phyloP scores from a whole-genome alignment of 92 coral and sea anemone species.

The Heteractis magnifica region DNA sequence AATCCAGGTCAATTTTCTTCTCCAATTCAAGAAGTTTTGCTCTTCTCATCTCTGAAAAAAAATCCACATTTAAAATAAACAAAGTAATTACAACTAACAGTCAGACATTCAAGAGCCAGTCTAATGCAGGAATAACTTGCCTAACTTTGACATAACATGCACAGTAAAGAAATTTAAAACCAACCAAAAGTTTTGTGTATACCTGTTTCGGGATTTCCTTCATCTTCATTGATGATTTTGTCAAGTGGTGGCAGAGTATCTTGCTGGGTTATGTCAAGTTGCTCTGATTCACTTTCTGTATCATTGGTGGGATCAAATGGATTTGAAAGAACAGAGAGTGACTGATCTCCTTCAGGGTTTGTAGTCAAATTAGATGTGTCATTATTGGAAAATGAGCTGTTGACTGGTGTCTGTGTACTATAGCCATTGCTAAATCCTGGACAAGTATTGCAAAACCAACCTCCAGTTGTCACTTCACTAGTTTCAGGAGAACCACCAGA shows the following conservation, averaged over 20 bases:
- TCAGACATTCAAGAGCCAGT: not conserved
- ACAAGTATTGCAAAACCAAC: slow-evolving; percentile 6
- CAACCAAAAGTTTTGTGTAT: too few species aligned
- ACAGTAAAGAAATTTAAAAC: too few species aligned
- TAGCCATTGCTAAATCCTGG: not conserved
- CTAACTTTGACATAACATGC: too few species aligned
- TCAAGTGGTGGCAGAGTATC: too few species aligned
- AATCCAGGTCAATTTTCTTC: not conserved
- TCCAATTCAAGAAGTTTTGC: not conserved
- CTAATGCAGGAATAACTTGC: too few species aligned
- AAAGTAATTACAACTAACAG: not conserved
- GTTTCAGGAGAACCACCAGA: not conserved
- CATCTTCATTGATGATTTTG: too few species aligned
- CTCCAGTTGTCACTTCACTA: not conserved
- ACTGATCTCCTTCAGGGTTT: not conserved
- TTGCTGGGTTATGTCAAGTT: too few species aligned
- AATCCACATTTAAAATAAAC: not conserved
- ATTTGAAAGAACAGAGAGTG: not conserved
- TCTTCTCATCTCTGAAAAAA: not conserved
- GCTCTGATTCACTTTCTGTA: too few species aligned
- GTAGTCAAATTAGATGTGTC: too few species aligned
- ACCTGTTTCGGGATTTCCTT: too few species aligned
- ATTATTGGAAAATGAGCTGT: not conserved
- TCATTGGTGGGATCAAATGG: too few species aligned
- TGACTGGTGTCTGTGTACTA: not conserved